Evolutionary conservation across 2,888 invertebrate genomes (phyloP).

Genomic region (Mechanitis messenoides): DNA sequence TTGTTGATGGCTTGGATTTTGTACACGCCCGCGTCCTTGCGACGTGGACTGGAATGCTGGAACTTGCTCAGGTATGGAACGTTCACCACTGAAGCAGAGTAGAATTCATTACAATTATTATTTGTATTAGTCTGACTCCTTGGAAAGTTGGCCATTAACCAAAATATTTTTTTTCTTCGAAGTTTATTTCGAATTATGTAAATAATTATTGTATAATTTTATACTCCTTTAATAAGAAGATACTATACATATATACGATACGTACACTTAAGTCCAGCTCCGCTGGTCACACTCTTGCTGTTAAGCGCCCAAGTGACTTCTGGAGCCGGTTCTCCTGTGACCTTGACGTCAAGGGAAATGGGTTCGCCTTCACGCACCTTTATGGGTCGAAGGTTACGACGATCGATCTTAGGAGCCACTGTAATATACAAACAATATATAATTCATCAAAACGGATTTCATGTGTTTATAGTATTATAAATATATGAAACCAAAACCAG

Average conservation of each 20-base stretch:
- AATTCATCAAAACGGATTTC: too few relatives aligned
- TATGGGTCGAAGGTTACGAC: slow-evolving; percentile 89
- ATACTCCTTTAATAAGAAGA: too few relatives aligned
- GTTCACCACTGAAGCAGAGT: slow-evolving; percentile 79
- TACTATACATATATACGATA: slow-evolving; percentile 20
- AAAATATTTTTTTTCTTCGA: background rate
- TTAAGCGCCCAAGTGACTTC: slow-evolving; percentile 91
- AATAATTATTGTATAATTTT: too few relatives aligned
- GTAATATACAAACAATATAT: slow-evolving; percentile 20
- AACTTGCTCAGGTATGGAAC: slow-evolving; percentile 92
- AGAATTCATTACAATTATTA: background rate
- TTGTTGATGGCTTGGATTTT: slow-evolving; percentile 91
- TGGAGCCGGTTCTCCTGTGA: slow-evolving; percentile 94
- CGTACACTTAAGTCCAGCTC: slow-evolving; percentile 69
- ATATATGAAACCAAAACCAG: too few relatives aligned
- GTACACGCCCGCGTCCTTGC: slow-evolving; percentile 93
- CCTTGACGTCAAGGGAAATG: slow-evolving; percentile 91
- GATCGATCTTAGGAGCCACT: slow-evolving; percentile 98
- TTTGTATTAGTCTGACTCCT: too few relatives aligned
- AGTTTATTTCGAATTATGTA: background rate
- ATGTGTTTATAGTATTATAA: too few relatives aligned
- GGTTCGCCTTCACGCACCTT: slow-evolving; percentile 95
- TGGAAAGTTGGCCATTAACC: too few relatives aligned
- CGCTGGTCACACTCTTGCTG: slow-evolving; percentile 83
- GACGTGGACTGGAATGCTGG: slow-evolving; percentile 88